A percentile compares a stretch with the other conserved stretches of the same genome.
Evolutionary conservation across 2,113 vertebrate species (phyloP).

Genomic region (Hydrolagus affinis): DNA sequence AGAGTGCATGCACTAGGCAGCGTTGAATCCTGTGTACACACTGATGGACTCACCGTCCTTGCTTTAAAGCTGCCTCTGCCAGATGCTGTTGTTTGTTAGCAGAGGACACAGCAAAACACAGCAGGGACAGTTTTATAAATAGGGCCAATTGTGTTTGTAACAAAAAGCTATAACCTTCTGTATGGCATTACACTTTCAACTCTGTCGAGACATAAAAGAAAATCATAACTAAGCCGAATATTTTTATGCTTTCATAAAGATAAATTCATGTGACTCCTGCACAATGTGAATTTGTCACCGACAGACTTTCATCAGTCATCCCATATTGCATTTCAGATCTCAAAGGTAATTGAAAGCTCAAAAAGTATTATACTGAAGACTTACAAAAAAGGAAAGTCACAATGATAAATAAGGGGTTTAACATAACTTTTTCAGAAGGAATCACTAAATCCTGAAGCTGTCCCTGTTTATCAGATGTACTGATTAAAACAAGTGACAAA

Average conservation of each 20-base stretch:
- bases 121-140: constrained; percentile 13
- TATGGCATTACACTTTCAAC: neutral
- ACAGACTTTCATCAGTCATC: constrained; percentile 20
- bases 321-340: constrained; percentile 25
- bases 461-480: neutral
- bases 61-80: neutral
- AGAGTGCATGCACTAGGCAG: neutral
- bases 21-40: neutral
- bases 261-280: constrained; percentile 22
- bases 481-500: neutral
- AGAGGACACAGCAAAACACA: neutral
- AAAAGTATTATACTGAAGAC: constrained; percentile 15
- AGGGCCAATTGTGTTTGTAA: constrained; percentile 11
- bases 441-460: too few relatives aligned
- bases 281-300: constrained; percentile 15
- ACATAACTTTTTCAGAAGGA: neutral
- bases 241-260: constrained; percentile 5
- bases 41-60: neutral
- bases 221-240: constrained; percentile 7
- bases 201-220: neutral
- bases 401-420: neutral
- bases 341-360: constrained; percentile 23
- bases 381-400: constrained; percentile 18
- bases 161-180: neutral
- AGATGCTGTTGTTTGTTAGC: neutral